Evolutionary conservation across 2,797 vertebrate species (phyloP).

Genomic region (Ctenopoma kingsleyae): DNA sequence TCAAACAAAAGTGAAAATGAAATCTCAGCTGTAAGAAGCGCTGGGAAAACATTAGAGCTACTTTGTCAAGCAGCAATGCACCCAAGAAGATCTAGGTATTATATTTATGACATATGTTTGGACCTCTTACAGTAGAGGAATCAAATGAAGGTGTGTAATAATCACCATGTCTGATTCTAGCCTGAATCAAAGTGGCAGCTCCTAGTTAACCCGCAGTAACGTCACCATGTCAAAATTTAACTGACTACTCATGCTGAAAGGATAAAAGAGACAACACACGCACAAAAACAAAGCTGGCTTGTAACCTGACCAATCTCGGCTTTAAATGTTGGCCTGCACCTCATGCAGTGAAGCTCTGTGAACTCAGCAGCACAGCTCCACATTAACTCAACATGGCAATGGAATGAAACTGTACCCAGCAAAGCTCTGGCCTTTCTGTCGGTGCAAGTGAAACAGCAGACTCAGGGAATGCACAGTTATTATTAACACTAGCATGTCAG

Average conservation of each 20-base stretch:
- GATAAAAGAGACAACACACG: conserved; percentile 34
- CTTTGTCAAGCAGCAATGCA: not conserved
- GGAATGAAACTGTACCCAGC: conserved; percentile 66
- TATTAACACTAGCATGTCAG: conserved; percentile 65
- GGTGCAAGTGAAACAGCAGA: conserved; percentile 64
- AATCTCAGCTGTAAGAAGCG: not conserved
- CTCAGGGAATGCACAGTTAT: conserved; percentile 71
- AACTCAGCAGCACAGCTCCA: conserved; percentile 32
- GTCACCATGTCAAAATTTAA: conserved; percentile 35
- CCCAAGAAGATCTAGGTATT: not conserved
- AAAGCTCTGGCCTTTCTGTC: conserved; percentile 43
- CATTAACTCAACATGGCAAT: conserved; percentile 56
- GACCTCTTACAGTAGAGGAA: not conserved
- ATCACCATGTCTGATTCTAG: conserved; percentile 11
- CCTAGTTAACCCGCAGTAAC: conserved; percentile 24
- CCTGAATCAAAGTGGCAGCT: conserved; percentile 22
- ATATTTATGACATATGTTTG: not conserved
- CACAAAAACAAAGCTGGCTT: conserved; percentile 31
- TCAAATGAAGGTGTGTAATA: conserved; percentile 4
- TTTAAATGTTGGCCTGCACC: conserved; percentile 38
- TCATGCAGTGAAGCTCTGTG: conserved; percentile 23
- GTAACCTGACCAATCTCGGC: conserved; percentile 47
- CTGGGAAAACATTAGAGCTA: not conserved
- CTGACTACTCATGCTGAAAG: conserved; percentile 15
- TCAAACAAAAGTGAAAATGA: not conserved